Conservation (phyloP, 1,140 invertebrate genomes). For the Ips typographus region DNA sequence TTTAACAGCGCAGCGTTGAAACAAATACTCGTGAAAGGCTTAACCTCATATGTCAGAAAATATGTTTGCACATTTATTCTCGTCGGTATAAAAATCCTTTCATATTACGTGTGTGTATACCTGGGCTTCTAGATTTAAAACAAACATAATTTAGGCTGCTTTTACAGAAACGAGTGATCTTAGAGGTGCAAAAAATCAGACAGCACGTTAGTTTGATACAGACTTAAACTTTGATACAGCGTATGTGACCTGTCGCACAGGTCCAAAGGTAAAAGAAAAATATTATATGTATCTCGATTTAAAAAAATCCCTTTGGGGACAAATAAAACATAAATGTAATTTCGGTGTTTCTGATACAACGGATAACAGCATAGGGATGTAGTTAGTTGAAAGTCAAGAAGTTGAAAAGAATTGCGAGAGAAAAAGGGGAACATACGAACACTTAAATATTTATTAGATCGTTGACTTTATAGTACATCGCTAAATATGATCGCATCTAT, state of each 20-base stretch:
- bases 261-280: constrained; percentile 14
- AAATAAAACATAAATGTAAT: constrained; percentile 28
- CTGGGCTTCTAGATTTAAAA: constrained; percentile 45
- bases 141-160: constrained; percentile 47
- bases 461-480: not conserved
- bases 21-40: not conserved
- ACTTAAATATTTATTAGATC: constrained; percentile 3
- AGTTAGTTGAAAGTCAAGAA: constrained; percentile 6
- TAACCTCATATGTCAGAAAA: constrained; percentile 22
- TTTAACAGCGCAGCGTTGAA: not conserved
- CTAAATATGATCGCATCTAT: not conserved
- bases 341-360: constrained; percentile 14
- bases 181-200: not conserved
- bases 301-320: constrained; percentile 26
- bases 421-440: not conserved
- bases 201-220: constrained; percentile 13
- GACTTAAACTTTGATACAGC: constrained; percentile 15
- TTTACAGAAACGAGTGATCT: constrained; percentile 42
- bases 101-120: constrained; percentile 45
- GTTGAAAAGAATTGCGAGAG: not conserved
- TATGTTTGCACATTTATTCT: constrained; percentile 37
- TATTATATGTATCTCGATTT: constrained; percentile 8
- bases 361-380: constrained; percentile 12
- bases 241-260: constrained; percentile 28
- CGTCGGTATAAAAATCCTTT: constrained; percentile 44